A percentile compares a stretch with the other conserved stretches of the same genome.
These are phyloP conservation scores for Fistularia commersonii DNA, from an alignment of 2,797 vertebrate species.

Conservation along the genomic window DNA sequence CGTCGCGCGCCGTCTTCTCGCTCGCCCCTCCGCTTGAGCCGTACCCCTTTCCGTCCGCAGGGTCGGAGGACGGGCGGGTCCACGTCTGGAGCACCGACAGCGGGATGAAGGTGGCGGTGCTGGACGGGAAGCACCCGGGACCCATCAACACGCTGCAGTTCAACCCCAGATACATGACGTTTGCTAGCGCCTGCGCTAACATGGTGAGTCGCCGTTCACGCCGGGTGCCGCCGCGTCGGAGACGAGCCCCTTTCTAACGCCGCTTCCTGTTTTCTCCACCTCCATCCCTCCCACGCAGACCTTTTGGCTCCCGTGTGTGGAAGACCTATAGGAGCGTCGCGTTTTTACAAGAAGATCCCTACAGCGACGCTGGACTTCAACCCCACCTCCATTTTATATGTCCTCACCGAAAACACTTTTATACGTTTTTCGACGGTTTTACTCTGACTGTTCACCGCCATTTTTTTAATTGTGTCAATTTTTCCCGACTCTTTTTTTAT, in stretches of 20 bases:
- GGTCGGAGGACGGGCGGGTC: constrained; percentile 92
- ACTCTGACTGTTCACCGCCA: too few relatives aligned
- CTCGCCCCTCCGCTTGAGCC: too few relatives aligned
- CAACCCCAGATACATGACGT: constrained; percentile 93
- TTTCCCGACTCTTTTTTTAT: too few relatives aligned
- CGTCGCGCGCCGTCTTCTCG: too few relatives aligned
- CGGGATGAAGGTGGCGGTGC: constrained; percentile 91
- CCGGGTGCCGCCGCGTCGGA: not conserved
- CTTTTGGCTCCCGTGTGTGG: constrained; percentile 88
- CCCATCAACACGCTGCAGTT: constrained; percentile 92
- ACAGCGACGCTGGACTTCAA: not conserved
- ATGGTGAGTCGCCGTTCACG: constrained; percentile 84
- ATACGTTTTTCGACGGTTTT: too few relatives aligned
- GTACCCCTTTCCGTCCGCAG: constrained; percentile 58
- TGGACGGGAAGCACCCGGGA: constrained; percentile 91
- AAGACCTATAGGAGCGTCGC: constrained; percentile 64
- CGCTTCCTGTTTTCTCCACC: constrained; percentile 14
- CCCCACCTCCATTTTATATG: too few relatives aligned
- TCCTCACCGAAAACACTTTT: too few relatives aligned
- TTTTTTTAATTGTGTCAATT: too few relatives aligned
- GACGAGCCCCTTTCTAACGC: not conserved
- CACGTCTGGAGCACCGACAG: constrained; percentile 93
- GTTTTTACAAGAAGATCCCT: not conserved
- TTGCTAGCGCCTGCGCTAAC: constrained; percentile 89
- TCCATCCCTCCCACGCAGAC: too few relatives aligned